Percentiles rank a stretch among this genome's conserved stretches.
phyloP scores from a whole-genome alignment of 1,140 invertebrate genomes.

The Oreohelix idahoensis region DNA sequence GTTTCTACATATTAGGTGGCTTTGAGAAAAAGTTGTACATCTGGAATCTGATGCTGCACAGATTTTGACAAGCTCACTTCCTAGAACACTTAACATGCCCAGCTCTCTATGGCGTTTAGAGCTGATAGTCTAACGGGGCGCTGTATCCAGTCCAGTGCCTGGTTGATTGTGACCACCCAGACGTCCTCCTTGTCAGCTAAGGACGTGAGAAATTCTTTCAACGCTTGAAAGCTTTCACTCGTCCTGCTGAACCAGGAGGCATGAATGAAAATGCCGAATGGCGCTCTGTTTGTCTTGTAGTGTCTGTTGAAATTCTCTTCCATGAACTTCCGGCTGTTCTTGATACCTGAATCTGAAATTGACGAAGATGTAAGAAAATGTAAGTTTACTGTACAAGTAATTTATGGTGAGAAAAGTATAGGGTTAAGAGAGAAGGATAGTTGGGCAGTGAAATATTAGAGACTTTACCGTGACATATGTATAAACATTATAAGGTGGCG shows the following conservation, averaged over 20 bases:
- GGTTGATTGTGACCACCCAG: conserved; percentile 49
- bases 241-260: conserved; percentile 93
- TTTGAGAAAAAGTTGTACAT: no score
- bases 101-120: conserved; percentile 32
- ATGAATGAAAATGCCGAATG: conserved; percentile 94
- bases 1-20: no score
- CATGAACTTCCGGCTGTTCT: conserved; percentile 40
- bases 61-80: no score
- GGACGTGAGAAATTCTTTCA: conserved; percentile 87
- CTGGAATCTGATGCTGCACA: no score
- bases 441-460: no score
- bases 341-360: conserved; percentile 20
- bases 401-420: no score
- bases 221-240: conserved; percentile 76
- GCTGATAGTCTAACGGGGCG: conserved; percentile 71
- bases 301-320: conserved; percentile 49
- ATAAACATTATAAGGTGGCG: no score
- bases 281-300: conserved; percentile 86
- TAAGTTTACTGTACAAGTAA: no score
- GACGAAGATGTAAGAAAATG: neutral
- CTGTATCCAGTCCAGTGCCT: conserved; percentile 57
- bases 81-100: conserved; percentile 39
- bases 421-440: no score
- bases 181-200: conserved; percentile 50
- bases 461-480: no score